A percentile compares a stretch with the other conserved stretches of the same genome.
These are phyloP conservation scores for Cerceris ruficornis DNA, from an alignment of 2,888 invertebrate genomes.

Conservation along the genomic window DNA sequence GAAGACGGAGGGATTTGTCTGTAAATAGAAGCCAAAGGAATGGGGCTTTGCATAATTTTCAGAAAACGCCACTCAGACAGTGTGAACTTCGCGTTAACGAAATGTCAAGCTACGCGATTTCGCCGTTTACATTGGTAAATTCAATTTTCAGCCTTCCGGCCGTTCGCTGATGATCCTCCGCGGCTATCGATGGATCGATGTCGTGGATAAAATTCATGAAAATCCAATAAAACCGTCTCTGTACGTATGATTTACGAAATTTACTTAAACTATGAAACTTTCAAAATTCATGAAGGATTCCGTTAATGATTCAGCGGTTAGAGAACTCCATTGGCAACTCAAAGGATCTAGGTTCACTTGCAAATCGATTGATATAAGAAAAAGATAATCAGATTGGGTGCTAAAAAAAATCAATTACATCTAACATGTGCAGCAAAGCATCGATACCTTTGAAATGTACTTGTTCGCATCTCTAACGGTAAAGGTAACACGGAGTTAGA, in stretches of 20 bases:
- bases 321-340: no score
- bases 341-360: no score
- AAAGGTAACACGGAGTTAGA: slow-evolving; percentile 26
- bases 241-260: no score
- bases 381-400: no score
- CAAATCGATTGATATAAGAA: no score
- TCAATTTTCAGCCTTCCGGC: slow-evolving; percentile 1
- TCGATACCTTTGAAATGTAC: neutral
- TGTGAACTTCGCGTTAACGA: slow-evolving; percentile 33
- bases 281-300: neutral
- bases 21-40: slow-evolving; percentile 51
- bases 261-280: no score
- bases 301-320: neutral
- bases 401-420: neutral
- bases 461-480: slow-evolving; percentile 17
- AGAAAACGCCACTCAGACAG: slow-evolving; percentile 27
- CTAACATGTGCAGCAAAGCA: neutral
- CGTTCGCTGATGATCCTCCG: neutral
- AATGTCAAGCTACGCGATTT: slow-evolving; percentile 20
- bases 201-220: neutral
- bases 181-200: neutral
- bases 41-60: slow-evolving; percentile 48
- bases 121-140: slow-evolving; percentile 14
- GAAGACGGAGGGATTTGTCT: slow-evolving; percentile 35
- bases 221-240: neutral